A percentile compares a stretch with the other conserved stretches of the same genome.
phyloP scores from a whole-genome alignment of 2,113 vertebrate genomes.

The Callipepla californica region DNA sequence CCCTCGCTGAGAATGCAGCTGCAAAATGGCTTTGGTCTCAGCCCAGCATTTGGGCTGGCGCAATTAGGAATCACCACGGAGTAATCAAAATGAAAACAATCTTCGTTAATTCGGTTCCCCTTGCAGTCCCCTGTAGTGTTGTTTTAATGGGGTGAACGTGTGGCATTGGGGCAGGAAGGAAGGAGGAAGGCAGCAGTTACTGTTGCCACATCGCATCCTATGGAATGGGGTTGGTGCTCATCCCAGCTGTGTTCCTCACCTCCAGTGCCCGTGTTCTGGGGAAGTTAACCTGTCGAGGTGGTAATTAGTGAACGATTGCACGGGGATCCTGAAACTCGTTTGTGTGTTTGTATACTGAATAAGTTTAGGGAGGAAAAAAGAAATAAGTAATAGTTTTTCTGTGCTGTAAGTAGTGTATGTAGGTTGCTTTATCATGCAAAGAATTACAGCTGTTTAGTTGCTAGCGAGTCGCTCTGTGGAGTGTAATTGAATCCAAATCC shows the following conservation, averaged over 20 bases:
- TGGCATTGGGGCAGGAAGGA: neutral
- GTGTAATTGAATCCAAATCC: conserved; percentile 18
- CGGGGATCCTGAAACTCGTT: neutral
- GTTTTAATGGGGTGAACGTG: neutral
- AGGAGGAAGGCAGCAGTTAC: neutral
- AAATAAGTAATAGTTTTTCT: neutral
- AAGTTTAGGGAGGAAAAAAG: neutral
- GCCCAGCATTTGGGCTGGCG: accelerated
- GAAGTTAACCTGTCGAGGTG: neutral
- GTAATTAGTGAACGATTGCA: conserved; percentile 1
- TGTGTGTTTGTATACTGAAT: neutral
- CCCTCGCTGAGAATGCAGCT: neutral
- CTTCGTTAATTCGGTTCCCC: neutral
- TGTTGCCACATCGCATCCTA: neutral
- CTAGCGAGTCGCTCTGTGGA: neutral
- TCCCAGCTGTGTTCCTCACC: too few relatives aligned
- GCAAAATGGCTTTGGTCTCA: neutral
- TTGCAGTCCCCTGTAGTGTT: neutral
- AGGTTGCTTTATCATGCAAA: neutral
- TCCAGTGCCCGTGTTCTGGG: neutral
- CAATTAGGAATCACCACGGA: neutral
- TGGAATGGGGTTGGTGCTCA: neutral
- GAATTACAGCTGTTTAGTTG: neutral
- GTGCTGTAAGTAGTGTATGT: neutral
- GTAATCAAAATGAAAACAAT: neutral